These are phyloP conservation scores for Palythoa grandiflora DNA, from an alignment of 92 coral and sea anemone species.

Conservation along the genomic window DNA sequence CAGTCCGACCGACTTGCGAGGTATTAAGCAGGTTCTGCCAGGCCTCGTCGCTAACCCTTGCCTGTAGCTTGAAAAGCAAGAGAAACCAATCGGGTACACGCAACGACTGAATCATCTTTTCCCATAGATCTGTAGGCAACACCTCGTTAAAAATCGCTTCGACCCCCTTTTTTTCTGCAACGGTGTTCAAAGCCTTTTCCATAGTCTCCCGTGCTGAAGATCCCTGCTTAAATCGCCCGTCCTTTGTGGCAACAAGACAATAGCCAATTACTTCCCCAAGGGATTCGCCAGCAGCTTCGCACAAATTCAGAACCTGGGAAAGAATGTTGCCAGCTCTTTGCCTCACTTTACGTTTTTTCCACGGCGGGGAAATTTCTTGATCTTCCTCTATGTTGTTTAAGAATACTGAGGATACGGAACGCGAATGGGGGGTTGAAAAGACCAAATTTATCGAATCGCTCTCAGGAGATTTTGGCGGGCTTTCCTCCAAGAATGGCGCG, in stretches of 20 bases:
- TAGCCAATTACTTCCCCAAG: neutral
- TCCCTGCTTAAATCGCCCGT: neutral
- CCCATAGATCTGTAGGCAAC: neutral
- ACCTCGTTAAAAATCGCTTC: neutral
- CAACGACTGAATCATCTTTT: neutral
- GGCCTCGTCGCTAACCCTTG: neutral
- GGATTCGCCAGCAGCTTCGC: neutral
- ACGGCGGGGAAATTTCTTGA: constrained; percentile 1
- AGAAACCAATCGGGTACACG: constrained; percentile 1
- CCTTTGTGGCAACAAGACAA: neutral
- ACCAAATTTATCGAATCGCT: neutral
- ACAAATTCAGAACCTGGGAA: neutral
- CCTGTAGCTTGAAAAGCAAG: neutral
- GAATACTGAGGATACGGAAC: neutral
- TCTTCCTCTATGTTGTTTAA: neutral
- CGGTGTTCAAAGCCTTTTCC: neutral
- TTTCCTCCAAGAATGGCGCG: constrained; percentile 11
- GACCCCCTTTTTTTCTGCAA: neutral
- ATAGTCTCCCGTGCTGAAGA: neutral
- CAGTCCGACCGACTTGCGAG: too few species aligned
- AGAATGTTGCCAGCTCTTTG: neutral
- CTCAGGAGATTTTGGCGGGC: neutral
- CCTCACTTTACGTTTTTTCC: constrained; percentile 1
- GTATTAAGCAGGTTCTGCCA: neutral
- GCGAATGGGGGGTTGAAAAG: constrained; percentile 4